These are phyloP conservation scores for Caligus rogercresseyi DNA, from an alignment of 1,140 invertebrate genomes.

Conservation along the genomic window DNA sequence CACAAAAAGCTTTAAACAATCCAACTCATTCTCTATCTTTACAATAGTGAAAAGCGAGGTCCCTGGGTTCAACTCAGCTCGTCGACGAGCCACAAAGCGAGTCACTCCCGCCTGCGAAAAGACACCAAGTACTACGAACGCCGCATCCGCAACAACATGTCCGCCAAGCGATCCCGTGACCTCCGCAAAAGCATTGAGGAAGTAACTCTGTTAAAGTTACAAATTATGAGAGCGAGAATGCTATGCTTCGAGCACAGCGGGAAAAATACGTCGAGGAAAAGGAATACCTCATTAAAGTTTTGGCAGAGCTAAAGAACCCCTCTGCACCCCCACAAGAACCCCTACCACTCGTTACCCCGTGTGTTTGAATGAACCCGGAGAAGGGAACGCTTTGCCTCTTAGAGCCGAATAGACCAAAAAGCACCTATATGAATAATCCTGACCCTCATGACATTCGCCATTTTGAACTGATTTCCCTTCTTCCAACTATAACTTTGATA, in stretches of 20 bases:
- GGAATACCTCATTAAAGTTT: background rate
- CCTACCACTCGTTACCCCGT: too few relatives aligned
- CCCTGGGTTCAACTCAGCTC: background rate
- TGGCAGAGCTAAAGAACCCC: too few relatives aligned
- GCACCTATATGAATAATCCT: too few relatives aligned
- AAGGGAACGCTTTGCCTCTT: too few relatives aligned
- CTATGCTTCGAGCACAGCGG: background rate
- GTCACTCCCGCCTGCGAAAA: slow-evolving; percentile 66
- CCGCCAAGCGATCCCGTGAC: slow-evolving; percentile 39
- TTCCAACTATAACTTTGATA: too few relatives aligned
- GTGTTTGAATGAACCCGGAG: too few relatives aligned
- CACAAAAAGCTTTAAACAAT: background rate
- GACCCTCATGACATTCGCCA: too few relatives aligned
- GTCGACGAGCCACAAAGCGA: slow-evolving; percentile 38
- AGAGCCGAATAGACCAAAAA: too few relatives aligned
- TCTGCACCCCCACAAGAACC: too few relatives aligned
- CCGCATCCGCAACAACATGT: slow-evolving; percentile 63
- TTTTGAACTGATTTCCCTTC: too few relatives aligned
- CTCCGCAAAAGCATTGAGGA: slow-evolving; percentile 27
- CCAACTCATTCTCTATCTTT: background rate
- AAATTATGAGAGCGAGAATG: background rate
- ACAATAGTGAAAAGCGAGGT: background rate
- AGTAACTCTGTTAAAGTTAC: background rate
- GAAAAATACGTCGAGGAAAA: background rate
- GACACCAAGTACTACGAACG: slow-evolving; percentile 73